phyloP scores from a whole-genome alignment of 2,113 vertebrate genomes.

The Xyliphius kryptos region DNA sequence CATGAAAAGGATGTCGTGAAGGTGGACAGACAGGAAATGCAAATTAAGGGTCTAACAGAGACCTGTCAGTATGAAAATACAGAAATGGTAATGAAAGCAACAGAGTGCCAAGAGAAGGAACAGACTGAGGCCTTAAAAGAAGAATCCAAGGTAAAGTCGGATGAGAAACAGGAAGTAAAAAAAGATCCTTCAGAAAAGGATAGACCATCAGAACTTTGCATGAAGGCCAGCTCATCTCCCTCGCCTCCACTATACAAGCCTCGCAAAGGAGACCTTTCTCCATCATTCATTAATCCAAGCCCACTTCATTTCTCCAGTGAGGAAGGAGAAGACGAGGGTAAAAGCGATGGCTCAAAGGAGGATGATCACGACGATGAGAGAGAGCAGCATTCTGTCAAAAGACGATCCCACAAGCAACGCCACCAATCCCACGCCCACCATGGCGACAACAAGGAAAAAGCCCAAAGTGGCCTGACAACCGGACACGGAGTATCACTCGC shows the following conservation, averaged over 20 bases:
- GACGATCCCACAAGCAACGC: conserved; percentile 71
- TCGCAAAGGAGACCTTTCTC: conserved; percentile 81
- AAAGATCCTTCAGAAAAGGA: conserved; percentile 55
- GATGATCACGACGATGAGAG: conserved; percentile 56
- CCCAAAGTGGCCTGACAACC: conserved; percentile 45
- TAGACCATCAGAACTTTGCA: conserved; percentile 64
- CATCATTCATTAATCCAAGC: conserved; percentile 89
- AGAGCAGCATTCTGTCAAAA: conserved; percentile 66
- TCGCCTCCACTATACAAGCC: conserved; percentile 71
- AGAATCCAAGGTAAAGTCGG: conserved; percentile 32
- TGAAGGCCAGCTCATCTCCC: conserved; percentile 58
- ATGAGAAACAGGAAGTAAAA: conserved; percentile 43
- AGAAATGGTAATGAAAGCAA: conserved; percentile 19
- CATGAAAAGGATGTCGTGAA: conserved; percentile 26
- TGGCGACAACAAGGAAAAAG: conserved; percentile 46
- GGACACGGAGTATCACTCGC: conserved; percentile 56
- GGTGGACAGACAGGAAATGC: conserved; percentile 29
- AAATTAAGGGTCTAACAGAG: conserved; percentile 30
- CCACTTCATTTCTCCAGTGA: conserved; percentile 78
- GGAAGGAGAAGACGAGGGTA: conserved; percentile 63
- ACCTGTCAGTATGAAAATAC: conserved; percentile 35
- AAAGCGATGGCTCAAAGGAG: conserved; percentile 52
- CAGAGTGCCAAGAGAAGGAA: conserved; percentile 38
- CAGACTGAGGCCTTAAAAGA: conserved; percentile 27
- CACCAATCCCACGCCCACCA: conserved; percentile 61